Conservation (phyloP, 2,113 vertebrate species). For the Misgurnus anguillicaudatus region DNA sequence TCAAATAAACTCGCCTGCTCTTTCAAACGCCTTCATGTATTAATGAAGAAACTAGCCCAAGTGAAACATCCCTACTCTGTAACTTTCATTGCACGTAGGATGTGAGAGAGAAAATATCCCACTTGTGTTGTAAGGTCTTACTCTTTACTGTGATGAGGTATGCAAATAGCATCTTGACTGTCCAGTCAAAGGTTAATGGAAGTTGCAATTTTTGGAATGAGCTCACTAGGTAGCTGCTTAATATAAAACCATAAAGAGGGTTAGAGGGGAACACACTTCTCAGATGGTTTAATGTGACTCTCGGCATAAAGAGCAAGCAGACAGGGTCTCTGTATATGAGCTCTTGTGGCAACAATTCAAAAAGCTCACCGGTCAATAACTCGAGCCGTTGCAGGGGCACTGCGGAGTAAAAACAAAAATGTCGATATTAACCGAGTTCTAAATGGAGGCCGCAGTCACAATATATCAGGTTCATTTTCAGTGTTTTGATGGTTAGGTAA, state of each 20-base stretch:
- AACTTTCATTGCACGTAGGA: not conserved
- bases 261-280: conserved; percentile 27
- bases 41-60: not conserved
- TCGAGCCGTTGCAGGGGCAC: not conserved
- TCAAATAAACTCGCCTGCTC: conserved; percentile 49
- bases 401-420: not conserved
- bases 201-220: conserved; percentile 17
- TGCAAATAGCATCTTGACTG: not conserved
- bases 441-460: conserved; percentile 13
- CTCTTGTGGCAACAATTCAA: not conserved
- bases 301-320: conserved; percentile 15
- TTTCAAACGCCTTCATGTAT: conserved; percentile 58
- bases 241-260: conserved; percentile 14
- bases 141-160: not conserved
- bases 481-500: conserved; percentile 4
- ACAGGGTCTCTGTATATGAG: not conserved
- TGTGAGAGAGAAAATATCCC: not conserved
- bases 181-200: conserved; percentile 9
- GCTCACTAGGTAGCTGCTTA: conserved; percentile 4
- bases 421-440: not conserved
- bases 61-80: not conserved
- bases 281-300: conserved; percentile 27
- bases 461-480: not conserved
- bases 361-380: conserved; percentile 3
- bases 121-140: not conserved